These are phyloP conservation scores for Tenualosa thibaudeaui DNA, from an alignment of 2,797 vertebrate species.

Conservation along the genomic window DNA sequence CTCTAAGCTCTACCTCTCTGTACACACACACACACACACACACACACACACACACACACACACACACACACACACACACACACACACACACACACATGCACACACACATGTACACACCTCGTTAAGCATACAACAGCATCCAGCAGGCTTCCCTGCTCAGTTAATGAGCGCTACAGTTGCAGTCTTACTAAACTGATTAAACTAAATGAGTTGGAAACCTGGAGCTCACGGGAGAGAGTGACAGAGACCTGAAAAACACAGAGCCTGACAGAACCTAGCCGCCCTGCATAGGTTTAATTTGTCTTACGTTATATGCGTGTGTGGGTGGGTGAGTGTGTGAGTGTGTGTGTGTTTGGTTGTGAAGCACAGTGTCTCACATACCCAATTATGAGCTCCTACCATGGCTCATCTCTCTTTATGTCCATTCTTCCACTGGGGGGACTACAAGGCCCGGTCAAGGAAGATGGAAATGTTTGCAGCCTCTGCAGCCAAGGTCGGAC, in stretches of 20 bases:
- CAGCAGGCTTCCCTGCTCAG: neutral
- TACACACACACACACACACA: too few species aligned
- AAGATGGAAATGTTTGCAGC: neutral
- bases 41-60: too few species aligned
- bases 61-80: neutral
- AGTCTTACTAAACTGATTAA: constrained; percentile 20
- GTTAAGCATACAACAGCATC: neutral
- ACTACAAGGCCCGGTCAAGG: neutral
- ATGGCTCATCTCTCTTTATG: neutral
- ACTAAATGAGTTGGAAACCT: constrained; percentile 30
- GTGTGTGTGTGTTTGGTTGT: neutral
- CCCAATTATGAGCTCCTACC: neutral
- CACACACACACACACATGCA: too few species aligned
- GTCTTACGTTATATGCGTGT: constrained; percentile 39
- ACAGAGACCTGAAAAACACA: neutral
- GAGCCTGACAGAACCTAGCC: neutral
- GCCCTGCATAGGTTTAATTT: neutral
- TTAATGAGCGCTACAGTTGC: constrained; percentile 8
- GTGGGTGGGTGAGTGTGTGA: neutral
- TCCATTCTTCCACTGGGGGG: neutral
- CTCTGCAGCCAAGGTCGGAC: neutral
- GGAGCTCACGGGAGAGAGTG: neutral
- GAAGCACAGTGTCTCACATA: neutral
- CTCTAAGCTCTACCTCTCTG: neutral
- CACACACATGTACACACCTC: neutral